These are phyloP conservation scores for Bombus superbus DNA, from an alignment of 1,140 invertebrate genomes.

Conservation along the genomic window DNA sequence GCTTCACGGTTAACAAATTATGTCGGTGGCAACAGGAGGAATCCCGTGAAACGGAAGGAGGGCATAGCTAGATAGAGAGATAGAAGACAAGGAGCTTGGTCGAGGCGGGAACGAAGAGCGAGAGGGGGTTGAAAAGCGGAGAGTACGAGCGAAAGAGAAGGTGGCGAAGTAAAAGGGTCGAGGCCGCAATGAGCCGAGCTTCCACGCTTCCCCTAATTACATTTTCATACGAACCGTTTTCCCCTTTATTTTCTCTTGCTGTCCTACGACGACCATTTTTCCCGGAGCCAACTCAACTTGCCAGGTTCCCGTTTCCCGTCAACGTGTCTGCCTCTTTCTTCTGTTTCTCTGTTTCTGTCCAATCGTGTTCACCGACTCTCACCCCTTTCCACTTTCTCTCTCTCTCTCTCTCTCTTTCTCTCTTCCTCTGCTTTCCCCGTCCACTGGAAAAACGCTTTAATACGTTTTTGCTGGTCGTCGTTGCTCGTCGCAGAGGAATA, in stretches of 20 bases:
- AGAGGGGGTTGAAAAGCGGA: not conserved
- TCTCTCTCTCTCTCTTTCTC: not conserved
- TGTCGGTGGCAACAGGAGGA: slow-evolving; percentile 66
- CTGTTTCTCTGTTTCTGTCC: slow-evolving; percentile 48
- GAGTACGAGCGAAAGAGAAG: slow-evolving; percentile 55
- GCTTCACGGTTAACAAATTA: slow-evolving; percentile 72
- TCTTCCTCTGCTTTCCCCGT: slow-evolving; percentile 43
- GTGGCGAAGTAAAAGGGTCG: slow-evolving; percentile 70
- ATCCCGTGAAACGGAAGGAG: slow-evolving; percentile 39
- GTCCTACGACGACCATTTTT: slow-evolving; percentile 73
- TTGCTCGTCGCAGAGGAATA: slow-evolving; percentile 23
- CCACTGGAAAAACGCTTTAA: slow-evolving; percentile 69
- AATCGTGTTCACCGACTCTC: slow-evolving; percentile 19
- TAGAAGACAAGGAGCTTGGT: not conserved
- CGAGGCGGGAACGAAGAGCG: not conserved
- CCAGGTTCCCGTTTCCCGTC: slow-evolving; percentile 50
- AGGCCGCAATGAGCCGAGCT: slow-evolving; percentile 78
- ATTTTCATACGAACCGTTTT: slow-evolving; percentile 80
- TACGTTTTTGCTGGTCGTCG: slow-evolving; percentile 64
- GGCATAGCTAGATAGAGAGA: not conserved
- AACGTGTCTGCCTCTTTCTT: slow-evolving; percentile 56
- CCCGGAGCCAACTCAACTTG: slow-evolving; percentile 60
- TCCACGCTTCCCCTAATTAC: slow-evolving; percentile 79
- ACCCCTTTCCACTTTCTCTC: too few species aligned
- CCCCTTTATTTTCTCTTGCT: slow-evolving; percentile 74